Percentiles rank a stretch among this genome's conserved stretches.
phyloP scores from a whole-genome alignment of 2,797 vertebrate species.

The Luscinia megarhynchos region DNA sequence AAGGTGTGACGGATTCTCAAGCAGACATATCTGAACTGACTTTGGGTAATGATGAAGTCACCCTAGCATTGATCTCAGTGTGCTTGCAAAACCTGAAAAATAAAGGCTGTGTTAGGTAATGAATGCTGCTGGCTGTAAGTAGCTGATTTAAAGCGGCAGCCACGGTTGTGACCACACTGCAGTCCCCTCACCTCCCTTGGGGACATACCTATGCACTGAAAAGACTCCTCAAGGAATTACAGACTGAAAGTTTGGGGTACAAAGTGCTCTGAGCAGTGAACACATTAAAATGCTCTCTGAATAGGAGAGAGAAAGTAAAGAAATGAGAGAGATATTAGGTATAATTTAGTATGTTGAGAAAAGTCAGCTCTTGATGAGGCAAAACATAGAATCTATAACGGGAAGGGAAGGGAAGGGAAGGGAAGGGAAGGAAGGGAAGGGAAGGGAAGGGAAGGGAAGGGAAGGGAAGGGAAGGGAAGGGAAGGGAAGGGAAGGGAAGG shows the following conservation, averaged over 20 bases:
- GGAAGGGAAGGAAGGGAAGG: too few species aligned
- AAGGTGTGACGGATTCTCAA: background rate
- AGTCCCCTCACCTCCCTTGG: background rate
- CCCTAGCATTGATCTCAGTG: background rate
- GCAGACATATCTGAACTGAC: background rate
- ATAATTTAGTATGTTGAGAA: background rate
- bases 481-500: background rate
- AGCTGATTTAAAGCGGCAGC: background rate
- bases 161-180: background rate
- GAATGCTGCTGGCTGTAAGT: background rate
- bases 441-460: background rate
- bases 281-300: background rate
- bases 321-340: background rate
- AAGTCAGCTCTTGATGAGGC: background rate
- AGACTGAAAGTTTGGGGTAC: background rate
- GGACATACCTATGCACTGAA: background rate
- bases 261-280: background rate
- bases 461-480: background rate
- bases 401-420: too few species aligned
- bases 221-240: background rate
- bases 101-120: accelerated
- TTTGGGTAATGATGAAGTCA: background rate
- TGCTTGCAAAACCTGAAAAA: background rate
- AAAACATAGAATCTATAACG: background rate
- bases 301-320: background rate